Base-by-base conservation (phyloP, 2,888 invertebrate species). In the Eustalomyia histrio region DNA sequence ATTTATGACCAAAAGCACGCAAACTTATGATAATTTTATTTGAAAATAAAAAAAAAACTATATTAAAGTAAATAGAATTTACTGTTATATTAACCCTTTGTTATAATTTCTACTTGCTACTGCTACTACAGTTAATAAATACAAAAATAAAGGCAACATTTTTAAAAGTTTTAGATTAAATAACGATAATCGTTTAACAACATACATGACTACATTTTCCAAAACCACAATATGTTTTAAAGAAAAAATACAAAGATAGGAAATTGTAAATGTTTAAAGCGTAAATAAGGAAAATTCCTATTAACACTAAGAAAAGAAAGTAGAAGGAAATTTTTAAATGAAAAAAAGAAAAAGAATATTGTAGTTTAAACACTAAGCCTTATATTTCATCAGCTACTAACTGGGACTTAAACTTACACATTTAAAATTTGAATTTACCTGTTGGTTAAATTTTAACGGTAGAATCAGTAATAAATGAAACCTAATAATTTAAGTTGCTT, bases 121-220 rank as follows among this genome's bases (percentile, higher is more conserved):
- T 80, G 75, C 8, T 76, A 74, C 8, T 76, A 74, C 61, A 72
- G 43, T 18, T 17, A 35, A 53, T 16, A 47, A 52, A 43, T 5
- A 35, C 8, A 47, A 33, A 58, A 35, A 85, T 82, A 82, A 85
- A 83, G 85, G 86, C 85, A 84, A 85, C 85, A 86, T 88, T 87
- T 78, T 81, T 81, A 67, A 74, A 75, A 71, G 71, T 75, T 68
- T 81, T 76, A 81, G 78, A 88, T 88, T 87, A 88, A 88, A 86
- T 87, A 88, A 86, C 88, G 89, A 88, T 88, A 88, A 88, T 87
- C 89, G 89, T 88, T 88, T 88, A 86, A 85, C 85, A 85, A 83
- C 85, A 84, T 83, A 78, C 78, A 81, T 67, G 81, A 74, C 64
- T 81, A 75, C 74, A 65, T 75, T 78, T 74, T 79, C 76, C 78